Evolutionary conservation across 2,888 invertebrate genomes (phyloP), one percentile per base, ranked within the genome.

Genomic region (Osmoderma eremita): DNA sequence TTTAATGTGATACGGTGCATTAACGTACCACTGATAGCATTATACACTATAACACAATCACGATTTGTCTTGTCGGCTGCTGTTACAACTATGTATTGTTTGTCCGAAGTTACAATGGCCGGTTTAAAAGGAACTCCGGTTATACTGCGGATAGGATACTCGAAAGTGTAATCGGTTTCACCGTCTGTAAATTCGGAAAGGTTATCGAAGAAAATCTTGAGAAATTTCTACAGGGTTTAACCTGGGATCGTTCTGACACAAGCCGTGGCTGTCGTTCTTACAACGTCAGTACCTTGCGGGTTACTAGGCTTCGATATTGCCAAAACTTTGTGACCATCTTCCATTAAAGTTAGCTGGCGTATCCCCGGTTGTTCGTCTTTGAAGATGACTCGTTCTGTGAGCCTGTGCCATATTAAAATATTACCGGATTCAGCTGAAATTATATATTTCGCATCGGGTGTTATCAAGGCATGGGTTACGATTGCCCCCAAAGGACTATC

Each of bases 401-500:
- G 83, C 67, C 91, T 83, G 76, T 95, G 92, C 97, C 97, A 97
- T 69, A 97, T 88, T 0, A 97, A 83, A 38, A 97, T 87, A 78
- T 94, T 93, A 0, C 96, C 96, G 0, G 96, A 95, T 79, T 98
- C 98, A 0, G 95, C 93, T 0, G 96, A 94, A 12, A 96, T 87
- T 0, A 97, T 93, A 75, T 91, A 88, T 84, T 90, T 91, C 22
- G 94, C 95, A 76, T 90, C 90, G 0, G 91, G 90, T 0, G 96
- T 96, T 54, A 97, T 92, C 53, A 90, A 87, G 0, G 97, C 97
- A 72, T 96, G 94, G 0, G 97, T 97, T 0, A 98, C 95, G 73
- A 97, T 97, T 5, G 97, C 96, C 0, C 96, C 96, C 1, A 97
- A 84, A 0, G 95, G 94, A 71, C 94, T 95, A 74, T 97, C 96